These are phyloP conservation scores for Eilema caniola DNA, from an alignment of 2,888 invertebrate species.

Conservation along the genomic window DNA sequence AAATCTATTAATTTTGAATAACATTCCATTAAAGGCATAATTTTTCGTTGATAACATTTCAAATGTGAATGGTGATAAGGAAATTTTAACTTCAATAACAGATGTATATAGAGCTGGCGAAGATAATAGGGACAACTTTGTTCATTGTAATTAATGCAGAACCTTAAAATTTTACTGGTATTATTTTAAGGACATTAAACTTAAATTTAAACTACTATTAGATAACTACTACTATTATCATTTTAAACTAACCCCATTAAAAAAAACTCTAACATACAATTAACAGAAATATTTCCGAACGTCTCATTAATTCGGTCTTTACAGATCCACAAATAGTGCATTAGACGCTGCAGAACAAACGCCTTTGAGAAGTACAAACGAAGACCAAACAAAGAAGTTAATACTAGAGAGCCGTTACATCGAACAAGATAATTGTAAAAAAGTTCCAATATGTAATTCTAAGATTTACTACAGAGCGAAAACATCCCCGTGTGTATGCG, in stretches of 20 bases:
- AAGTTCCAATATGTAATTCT: slow-evolving; percentile 23
- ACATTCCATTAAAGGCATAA: too few relatives aligned
- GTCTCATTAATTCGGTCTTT: not conserved
- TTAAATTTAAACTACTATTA: too few relatives aligned
- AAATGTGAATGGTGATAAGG: not conserved
- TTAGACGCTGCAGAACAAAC: not conserved
- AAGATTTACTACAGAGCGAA: slow-evolving; percentile 36
- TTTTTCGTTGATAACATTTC: not conserved
- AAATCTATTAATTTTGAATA: not conserved
- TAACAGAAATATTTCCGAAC: not conserved
- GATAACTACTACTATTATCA: too few relatives aligned
- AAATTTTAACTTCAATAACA: not conserved
- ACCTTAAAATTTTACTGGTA: too few relatives aligned
- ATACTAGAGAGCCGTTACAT: slow-evolving; percentile 74
- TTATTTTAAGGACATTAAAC: too few relatives aligned
- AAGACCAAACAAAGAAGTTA: slow-evolving; percentile 59
- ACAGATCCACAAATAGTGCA: slow-evolving; percentile 5
- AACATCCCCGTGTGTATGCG: slow-evolving; percentile 70
- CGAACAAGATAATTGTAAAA: slow-evolving; percentile 39
- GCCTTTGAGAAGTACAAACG: slow-evolving; percentile 21
- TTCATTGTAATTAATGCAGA: too few relatives aligned
- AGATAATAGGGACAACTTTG: too few relatives aligned
- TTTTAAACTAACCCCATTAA: too few relatives aligned
- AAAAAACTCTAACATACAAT: too few relatives aligned
- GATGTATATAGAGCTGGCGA: too few relatives aligned